Evolutionary conservation across 2,797 vertebrate genomes (phyloP), one percentile per base, ranked within the genome.

Genomic region (Phrynocephalus vlangalii): DNA sequence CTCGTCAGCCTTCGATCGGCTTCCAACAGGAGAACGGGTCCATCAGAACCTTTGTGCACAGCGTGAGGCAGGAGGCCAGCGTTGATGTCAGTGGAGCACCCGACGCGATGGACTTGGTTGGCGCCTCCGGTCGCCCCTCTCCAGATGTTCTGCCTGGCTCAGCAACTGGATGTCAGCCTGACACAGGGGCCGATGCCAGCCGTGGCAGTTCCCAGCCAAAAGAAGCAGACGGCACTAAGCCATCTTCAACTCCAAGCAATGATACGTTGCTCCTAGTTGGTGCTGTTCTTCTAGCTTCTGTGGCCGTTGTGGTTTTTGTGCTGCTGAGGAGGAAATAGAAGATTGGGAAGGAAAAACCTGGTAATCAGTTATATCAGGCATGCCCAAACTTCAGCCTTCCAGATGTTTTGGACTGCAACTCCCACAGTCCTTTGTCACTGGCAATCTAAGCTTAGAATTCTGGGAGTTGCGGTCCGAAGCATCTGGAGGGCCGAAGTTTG

Each of bases 71-170:
- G 13, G 1, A 38, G 1, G 84, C 79, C 80, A 90, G 86, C 0
- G 0, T 0, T 3, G 84, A 92, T 66, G 86, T 89, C 0, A 0
- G 0, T 30, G 79, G 33, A 0, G 20, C 75, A 44, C 70, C 0
- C 0, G 0, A 72, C 18, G 0, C 56, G 11, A 67, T 0, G 24
- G 67, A 20, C 0, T 2, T 56, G 33, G 82, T 2, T 0, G 0
- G 0, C 38, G 0, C n/a, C 9, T 3, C 0, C 0, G 60, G 56
- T 28, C 79, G 28, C n/a, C 2, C 44, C 0, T 0, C 5, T 2
- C 20, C 1, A 67, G 60, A 10, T 20, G 0, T 16, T 44, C 48
- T 5, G 15, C 20, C 48, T 6, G 15, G 15, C n/a, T 8, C 8
- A 1, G 24, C 2, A 1, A 33, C 63, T 1, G 3, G n/a, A 1